phyloP scores from a whole-genome alignment of 1,140 invertebrate genomes.

The Bemisia tabaci region DNA sequence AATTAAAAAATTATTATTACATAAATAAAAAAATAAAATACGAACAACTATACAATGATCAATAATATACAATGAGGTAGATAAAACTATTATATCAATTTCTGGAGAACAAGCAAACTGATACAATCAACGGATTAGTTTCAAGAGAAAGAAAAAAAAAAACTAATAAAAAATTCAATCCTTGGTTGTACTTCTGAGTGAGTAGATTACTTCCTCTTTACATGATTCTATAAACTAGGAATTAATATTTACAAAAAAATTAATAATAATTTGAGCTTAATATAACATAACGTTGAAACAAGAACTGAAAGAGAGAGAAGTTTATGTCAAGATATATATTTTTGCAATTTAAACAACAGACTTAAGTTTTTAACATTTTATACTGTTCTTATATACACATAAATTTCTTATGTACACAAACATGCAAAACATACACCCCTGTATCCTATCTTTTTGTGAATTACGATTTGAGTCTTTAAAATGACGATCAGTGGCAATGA shows the following conservation, averaged over 20 bases:
- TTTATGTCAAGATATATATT: neutral
- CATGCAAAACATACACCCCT: neutral
- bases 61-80: neutral
- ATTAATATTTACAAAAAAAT: neutral
- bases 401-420: neutral
- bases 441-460: neutral
- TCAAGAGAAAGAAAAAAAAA: too few species aligned
- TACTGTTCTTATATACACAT: neutral
- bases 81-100: neutral
- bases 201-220: neutral
- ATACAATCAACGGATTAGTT: neutral
- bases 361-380: neutral
- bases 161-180: neutral
- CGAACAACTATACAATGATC: neutral
- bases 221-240: neutral
- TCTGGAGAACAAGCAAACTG: neutral
- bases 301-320: neutral
- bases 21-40: neutral
- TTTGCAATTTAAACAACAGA: neutral
- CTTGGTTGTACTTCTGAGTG: neutral
- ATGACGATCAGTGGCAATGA: too few species aligned
- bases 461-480: neutral
- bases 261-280: neutral
- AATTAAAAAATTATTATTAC: neutral
- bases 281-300: neutral